Evolutionary conservation across 37 sponge, comb jelly and placozoan species (phyloP).

Genomic region (Chondrosia reniformis): DNA sequence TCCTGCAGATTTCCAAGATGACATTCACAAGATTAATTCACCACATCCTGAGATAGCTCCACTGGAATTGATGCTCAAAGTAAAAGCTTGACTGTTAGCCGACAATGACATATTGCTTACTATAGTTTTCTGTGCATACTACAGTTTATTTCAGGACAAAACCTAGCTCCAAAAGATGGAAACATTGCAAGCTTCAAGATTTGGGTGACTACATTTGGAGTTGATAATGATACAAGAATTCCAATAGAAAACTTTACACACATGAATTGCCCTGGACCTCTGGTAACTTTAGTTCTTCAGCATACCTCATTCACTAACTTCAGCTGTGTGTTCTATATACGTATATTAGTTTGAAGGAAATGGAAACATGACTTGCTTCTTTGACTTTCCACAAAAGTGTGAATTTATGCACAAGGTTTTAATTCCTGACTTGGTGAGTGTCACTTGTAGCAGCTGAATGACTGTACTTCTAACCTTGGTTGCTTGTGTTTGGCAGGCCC

Average conservation of each 20-base stretch:
- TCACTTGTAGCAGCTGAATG: background rate
- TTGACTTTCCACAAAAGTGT: background rate
- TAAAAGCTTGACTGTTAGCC: too few species aligned
- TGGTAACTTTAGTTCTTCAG: too few species aligned
- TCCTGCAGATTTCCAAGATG: too few species aligned
- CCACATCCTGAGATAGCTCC: too few species aligned
- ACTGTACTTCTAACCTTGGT: background rate
- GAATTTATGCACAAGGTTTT: background rate
- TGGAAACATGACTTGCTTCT: background rate
- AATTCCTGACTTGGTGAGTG: background rate
- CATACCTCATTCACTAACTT: background rate
- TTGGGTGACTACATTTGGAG: background rate
- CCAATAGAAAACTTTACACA: background rate
- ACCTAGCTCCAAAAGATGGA: background rate
- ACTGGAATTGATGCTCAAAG: too few species aligned
- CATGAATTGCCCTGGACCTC: background rate
- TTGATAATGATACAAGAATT: background rate
- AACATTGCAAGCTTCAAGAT: background rate
- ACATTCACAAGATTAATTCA: too few species aligned
- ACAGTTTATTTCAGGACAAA: background rate
- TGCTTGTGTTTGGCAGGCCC: constrained; percentile 38
- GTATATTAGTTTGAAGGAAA: background rate
- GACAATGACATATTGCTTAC: too few species aligned
- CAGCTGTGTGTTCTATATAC: too few species aligned
- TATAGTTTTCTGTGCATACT: background rate